Base-by-base conservation (phyloP, 2,888 invertebrate genomes). In the Resseliella maxima region DNA sequence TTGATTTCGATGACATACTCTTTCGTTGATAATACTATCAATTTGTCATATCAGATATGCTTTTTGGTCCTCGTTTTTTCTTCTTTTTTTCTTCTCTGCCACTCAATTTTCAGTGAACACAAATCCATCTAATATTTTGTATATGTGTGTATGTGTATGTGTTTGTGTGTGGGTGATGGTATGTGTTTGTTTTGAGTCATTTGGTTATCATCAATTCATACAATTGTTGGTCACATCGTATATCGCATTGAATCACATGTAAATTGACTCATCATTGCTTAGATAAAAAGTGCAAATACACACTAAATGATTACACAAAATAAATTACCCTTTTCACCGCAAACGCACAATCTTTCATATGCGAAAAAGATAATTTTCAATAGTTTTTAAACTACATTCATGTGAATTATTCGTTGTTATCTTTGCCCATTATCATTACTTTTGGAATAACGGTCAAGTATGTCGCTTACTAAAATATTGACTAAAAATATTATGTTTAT, bases 321-420 rank as follows among this genome's bases (percentile, higher is more conserved):
- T 50, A 41, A 12, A 18, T 18, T 2, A 50, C 50, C 15, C 3
- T 59, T 72, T 5, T 15, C 31, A 72, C 3, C 0, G 12, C 50
- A 50, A 15, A 15, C 15, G 31, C 72, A n/a, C 31, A 72, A 72
- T 72, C 31, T 72, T 15, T 72, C 18, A 59, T 15, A 72, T 31
- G n/a, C n/a, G n/a, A 31, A 72, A 72, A 72, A 72, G 72, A 31
- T 72, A 72, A 72, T 72, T 72, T n/a, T 72, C 72, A 72, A 72
- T 72, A 72, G 72, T 72, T 72, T 72, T 27, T 72, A 50, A 50
- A 8, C 27, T 15, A 3, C 72, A 31, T 72, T 18, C 72, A 3
- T 72, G 72, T 72, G 31, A 72, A 72, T 72, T 27, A 72, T 35
- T 72, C 31, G 72, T 72, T 72, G 31, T 72, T 35, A 24, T 72